Percentiles rank a stretch among this genome's conserved stretches.
Conservation (phyloP, 1,140 invertebrate genomes). For the Eueides isabella region DNA sequence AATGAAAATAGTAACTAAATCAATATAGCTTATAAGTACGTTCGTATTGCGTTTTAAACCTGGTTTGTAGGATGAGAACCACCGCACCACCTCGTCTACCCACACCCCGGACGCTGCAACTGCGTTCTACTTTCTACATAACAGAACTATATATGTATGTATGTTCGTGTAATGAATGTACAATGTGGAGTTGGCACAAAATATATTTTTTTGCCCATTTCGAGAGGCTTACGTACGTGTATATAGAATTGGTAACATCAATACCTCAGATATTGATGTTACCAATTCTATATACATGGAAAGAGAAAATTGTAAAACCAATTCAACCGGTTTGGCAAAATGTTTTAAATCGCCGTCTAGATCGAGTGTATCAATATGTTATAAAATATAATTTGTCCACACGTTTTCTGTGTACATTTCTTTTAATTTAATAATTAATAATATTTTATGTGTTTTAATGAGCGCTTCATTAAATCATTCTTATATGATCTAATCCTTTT, state of each 20-base stretch:
- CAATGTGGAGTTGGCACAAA: neutral
- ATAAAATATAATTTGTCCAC: neutral
- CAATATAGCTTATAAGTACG: neutral
- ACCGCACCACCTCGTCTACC: neutral
- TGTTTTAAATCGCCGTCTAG: neutral
- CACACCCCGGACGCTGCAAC: conserved; percentile 17
- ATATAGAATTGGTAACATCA: too few species aligned
- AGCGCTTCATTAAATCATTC: neutral
- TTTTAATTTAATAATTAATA: neutral
- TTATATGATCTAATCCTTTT: conserved; percentile 6
- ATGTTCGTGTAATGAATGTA: neutral
- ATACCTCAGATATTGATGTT: neutral
- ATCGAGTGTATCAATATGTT: neutral
- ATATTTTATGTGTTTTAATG: neutral
- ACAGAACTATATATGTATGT: neutral
- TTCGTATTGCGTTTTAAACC: conserved; percentile 21
- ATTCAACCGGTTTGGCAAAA: conserved; percentile 5
- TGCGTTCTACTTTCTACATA: conserved; percentile 24
- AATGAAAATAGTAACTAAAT: neutral
- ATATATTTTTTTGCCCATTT: neutral
- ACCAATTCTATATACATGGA: neutral
- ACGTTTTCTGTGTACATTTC: neutral
- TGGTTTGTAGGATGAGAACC: conserved; percentile 3
- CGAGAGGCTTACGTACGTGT: neutral
- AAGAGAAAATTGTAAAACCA: conserved; percentile 8